Evolutionary conservation across 2,888 invertebrate species (phyloP), one percentile per base, ranked within the genome.

Genomic region (Linnaemya tessellans): DNA sequence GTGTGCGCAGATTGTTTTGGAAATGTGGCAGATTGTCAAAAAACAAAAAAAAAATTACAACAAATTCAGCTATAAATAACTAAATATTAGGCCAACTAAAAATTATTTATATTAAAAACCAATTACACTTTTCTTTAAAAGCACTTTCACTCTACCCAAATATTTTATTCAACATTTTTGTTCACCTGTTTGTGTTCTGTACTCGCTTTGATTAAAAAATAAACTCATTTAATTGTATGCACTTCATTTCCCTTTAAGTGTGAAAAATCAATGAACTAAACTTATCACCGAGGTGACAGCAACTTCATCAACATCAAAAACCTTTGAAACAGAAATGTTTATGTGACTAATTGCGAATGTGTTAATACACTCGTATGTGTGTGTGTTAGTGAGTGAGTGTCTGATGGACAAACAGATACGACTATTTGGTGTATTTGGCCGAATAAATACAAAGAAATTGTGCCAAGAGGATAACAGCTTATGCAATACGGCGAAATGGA

Each of bases 261-360:
- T 67, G 85, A 85, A 85, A 85, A 85, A 85, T 85, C 85, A 85
- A 85, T 85, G 85, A 85, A 85, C 82, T 85, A 82, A 85, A 85
- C 81, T 85, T 85, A 82, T 85, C 85, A 85, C 58, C 64, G 75
- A 75, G 85, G 85, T 85, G 85, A 85, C 85, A 85, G 85, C 85
- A 85, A 85, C 81, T 85, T 85, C 79, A 82, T 85, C 85, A 85
- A 82, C 84, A 70, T 75, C 74, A 80, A 79, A 77, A 62, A 70
- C 46, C 38, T 62, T 74, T 65, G 73, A 77, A 46, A 78, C 78
- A 64, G 70, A 60, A 74, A 35, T 51, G 62, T 62, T 62, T 77
- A 43, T 35, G 18, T 75, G 75, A 77, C 81, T 77, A 56, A 73
- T 35, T 65, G 70, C 54, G 70, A 54, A 54, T 71, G 70, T 30